Evolutionary conservation across 2,888 invertebrate species (phyloP), one percentile per base, ranked within the genome.

Genomic region (Homarus gammarus): DNA sequence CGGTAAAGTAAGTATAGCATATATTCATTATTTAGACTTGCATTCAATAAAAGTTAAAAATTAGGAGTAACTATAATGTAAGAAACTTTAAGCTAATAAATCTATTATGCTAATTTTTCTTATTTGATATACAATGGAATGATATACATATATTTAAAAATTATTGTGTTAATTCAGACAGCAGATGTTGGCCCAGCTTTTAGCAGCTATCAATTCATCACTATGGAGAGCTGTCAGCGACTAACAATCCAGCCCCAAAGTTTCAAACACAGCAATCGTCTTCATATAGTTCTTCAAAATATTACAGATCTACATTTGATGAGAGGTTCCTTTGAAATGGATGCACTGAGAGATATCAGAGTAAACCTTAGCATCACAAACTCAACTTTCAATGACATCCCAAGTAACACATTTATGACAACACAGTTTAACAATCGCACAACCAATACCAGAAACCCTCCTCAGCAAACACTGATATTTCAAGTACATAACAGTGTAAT

Each of bases 241-340:
- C 8, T 88, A 27, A 18, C 83, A 33, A 49, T 88, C 27, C 49
- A 38, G n/a, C 49, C 22, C 5, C 68, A 73, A 15, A 81, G 81
- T 44, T 83, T 88, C 83, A 22, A 5, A 33, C 64, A 68, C 22
- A 64, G 51, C 51, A 51, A 70, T 22, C 49, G 51, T 44, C 51
- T 88, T 44, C 12, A 12, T 27, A 36, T 88, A n/a, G 51, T 64
- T 10, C 68, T 88, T 15, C 18, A 77, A 27, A 44, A 77, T 68
- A 83, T 88, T 38, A 33, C 68, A 61, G 22, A 88, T 27, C 33
- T 88, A 8, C n/a, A 77, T 27, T n/a, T 88, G 18, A 49, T 44
- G 51, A 27, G 44, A 0, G 82, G 68, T 22, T 83, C 83, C 5
- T 88, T 88, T 68, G 49, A 83, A n/a, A 22, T 31, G 73, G 87